Evolutionary conservation across 2,113 vertebrate genomes (phyloP).

Genomic region (Myxocyprinus asiaticus): DNA sequence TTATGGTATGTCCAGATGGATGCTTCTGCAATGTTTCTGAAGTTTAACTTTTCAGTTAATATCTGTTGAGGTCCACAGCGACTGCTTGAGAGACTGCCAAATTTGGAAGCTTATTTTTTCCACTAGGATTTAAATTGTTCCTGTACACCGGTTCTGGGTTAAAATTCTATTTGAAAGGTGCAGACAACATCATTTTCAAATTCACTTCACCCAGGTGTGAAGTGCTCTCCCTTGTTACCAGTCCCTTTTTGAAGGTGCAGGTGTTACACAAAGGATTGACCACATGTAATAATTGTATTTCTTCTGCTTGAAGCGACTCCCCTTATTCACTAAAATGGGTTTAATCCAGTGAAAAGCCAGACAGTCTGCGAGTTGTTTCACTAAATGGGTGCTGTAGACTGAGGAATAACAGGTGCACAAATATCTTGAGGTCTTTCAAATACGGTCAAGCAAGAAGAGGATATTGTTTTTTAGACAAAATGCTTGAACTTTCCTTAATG

Average conservation of each 20-base stretch:
- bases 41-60: conserved; percentile 27
- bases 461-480: background rate
- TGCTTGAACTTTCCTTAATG: background rate
- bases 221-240: background rate
- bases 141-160: too few relatives aligned
- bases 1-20: conserved; percentile 19
- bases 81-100: conserved; percentile 9
- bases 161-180: too few relatives aligned
- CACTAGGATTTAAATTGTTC: too few relatives aligned
- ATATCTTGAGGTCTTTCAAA: conserved; percentile 25
- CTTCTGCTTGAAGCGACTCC: conserved; percentile 5
- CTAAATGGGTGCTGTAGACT: conserved; percentile 14
- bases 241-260: conserved; percentile 19
- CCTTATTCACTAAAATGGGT: conserved; percentile 34
- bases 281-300: conserved; percentile 21
- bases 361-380: background rate
- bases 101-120: conserved; percentile 12
- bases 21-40: conserved; percentile 23
- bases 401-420: too few relatives aligned
- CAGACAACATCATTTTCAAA: too few relatives aligned
- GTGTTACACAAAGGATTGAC: conserved; percentile 20
- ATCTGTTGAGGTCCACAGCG: background rate
- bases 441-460: conserved; percentile 10
- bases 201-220: background rate
- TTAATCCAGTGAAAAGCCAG: conserved; percentile 26